A percentile compares a stretch with the other conserved stretches of the same genome.
phyloP scores from a whole-genome alignment of 2,113 vertebrate species.

The Perca schrenkii region DNA sequence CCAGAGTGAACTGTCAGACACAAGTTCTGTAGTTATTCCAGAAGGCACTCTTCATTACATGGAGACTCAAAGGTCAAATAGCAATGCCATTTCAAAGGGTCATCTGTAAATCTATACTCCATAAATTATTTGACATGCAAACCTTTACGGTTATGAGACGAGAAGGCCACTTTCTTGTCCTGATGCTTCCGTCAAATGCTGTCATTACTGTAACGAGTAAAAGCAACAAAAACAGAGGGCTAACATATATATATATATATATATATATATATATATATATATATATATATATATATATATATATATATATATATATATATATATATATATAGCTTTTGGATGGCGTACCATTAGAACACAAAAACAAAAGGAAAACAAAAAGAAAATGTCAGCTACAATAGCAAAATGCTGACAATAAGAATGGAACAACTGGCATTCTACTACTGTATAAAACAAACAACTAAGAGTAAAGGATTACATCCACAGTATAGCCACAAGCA shows the following conservation, averaged over 20 bases:
- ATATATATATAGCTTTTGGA: neutral
- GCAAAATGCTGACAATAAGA: neutral
- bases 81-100: slow-evolving; percentile 37
- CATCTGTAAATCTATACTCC: slow-evolving; percentile 47
- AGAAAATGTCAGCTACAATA: neutral
- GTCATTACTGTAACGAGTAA: neutral
- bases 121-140: slow-evolving; percentile 20
- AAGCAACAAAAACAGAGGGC: neutral
- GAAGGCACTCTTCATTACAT: slow-evolving; percentile 49
- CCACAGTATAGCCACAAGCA: neutral
- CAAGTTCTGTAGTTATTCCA: slow-evolving; percentile 57
- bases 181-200: neutral
- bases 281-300: no score
- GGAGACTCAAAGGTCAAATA: slow-evolving; percentile 57
- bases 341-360: neutral
- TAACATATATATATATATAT: neutral
- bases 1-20: slow-evolving; percentile 42
- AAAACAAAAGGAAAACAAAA: neutral
- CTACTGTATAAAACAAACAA: slow-evolving; percentile 5
- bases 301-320: no score
- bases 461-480: neutral
- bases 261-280: no score
- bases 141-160: slow-evolving; percentile 25
- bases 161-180: slow-evolving; percentile 1
- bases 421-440: neutral